Evolutionary conservation across 1,140 invertebrate genomes (phyloP).

Genomic region (Agrilus planipennis): DNA sequence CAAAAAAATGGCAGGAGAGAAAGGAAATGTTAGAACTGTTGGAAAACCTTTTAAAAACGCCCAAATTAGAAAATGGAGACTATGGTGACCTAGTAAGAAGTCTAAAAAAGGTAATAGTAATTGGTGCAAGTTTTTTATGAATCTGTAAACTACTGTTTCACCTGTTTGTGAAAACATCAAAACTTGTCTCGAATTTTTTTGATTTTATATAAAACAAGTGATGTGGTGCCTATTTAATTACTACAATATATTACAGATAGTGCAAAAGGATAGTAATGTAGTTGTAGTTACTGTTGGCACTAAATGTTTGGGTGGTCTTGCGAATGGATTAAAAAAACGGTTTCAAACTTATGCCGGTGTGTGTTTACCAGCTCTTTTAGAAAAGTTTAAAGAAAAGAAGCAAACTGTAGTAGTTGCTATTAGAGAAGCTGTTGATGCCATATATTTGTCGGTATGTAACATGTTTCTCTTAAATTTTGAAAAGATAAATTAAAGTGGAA

Average conservation of each 20-base stretch:
- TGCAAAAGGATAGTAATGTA: conserved; percentile 93
- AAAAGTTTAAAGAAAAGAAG: conserved; percentile 99
- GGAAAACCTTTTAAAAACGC: conserved; percentile 64
- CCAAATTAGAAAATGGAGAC: conserved; percentile 82
- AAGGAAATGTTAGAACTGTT: conserved; percentile 81
- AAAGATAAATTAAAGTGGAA: too few species aligned
- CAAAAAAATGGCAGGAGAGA: conserved; percentile 95
- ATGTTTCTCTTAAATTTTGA: background rate
- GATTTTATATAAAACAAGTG: too few species aligned
- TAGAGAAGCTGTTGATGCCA: conserved; percentile 85
- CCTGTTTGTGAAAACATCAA: background rate
- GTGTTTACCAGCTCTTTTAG: conserved; percentile 69
- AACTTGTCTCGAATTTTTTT: too few species aligned
- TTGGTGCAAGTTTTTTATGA: conserved; percentile 4
- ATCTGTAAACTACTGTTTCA: background rate
- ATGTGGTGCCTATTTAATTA: background rate
- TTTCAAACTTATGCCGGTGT: conserved; percentile 76
- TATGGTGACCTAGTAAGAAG: conserved; percentile 81
- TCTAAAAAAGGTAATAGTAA: conserved; percentile 67
- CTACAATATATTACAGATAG: conserved; percentile 39
- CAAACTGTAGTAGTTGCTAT: conserved; percentile 74
- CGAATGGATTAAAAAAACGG: conserved; percentile 74
- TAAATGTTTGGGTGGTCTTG: conserved; percentile 74
- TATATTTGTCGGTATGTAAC: conserved; percentile 62
- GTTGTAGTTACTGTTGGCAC: conserved; percentile 79